Base-by-base conservation (phyloP, 2,113 vertebrate species). In the Crotalus viridis region DNA sequence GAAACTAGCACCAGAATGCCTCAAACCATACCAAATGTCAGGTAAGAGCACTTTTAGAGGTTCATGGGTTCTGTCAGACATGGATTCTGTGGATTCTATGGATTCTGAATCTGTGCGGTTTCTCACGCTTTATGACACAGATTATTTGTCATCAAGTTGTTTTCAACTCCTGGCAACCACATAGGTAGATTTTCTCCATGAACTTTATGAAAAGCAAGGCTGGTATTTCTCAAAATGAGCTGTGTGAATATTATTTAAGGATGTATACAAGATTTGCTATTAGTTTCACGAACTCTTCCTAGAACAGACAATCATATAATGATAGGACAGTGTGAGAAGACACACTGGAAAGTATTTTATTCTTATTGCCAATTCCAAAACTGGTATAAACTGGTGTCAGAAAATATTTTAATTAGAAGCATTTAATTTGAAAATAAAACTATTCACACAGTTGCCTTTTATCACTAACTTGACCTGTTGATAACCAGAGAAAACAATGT, bases 161-260 rank as follows among this genome's bases (percentile, higher is more conserved):
- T 69, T 69, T n/a, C 28, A 69, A n/a, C 61, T n/a, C 1, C 61
- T n/a, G 5, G 26, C 28, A 69, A 69, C 26, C 26, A 69, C 28
- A 69, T 15, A 69, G 10, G 1, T n/a, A 64, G 61, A 69, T n/a
- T 13, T 69, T n/a, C 28, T 69, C 61, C 61, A 69, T 69, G 4
- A 69, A 69, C 28, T 69, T 69, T 5, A 28, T 64, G 10, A 64
- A 61, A 28, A 12, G 26, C 10, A 64, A 64, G 10, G 24, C 26
- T 64, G 24, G 26, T 28, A 89, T 89, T 94, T n/a, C 21, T 55
- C 89, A 19, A 59, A 81, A 89, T 3, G 10, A 93, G 90, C 92
- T 94, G 12, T 95, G 89, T 90, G 92, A 94, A 94, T 93, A 91
- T n/a, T 43, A 19, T 87, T 94, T 61, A 26, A 81, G 93, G 93